phyloP scores from a whole-genome alignment of 2,888 invertebrate species.

The Sesia bembeciformis region DNA sequence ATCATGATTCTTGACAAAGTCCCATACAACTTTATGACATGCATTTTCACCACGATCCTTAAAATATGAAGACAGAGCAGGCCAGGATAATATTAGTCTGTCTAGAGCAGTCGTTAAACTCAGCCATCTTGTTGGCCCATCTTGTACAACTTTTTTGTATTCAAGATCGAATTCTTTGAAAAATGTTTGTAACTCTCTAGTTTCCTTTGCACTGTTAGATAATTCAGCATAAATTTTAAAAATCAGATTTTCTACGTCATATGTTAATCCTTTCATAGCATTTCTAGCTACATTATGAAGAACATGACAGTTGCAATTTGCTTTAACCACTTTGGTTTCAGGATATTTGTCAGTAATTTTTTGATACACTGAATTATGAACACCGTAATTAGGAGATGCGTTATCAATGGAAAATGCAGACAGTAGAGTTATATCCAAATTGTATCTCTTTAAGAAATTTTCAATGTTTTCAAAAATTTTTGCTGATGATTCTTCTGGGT shows the following conservation, averaged over 20 bases:
- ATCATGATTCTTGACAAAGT: background rate
- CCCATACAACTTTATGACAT: constrained; percentile 2
- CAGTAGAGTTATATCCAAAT: background rate
- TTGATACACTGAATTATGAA: constrained; percentile 8
- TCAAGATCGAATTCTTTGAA: constrained; percentile 12
- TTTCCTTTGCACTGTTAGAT: constrained; percentile 12
- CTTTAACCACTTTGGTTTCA: constrained; percentile 4
- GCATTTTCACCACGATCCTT: constrained; percentile 3
- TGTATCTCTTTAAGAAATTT: background rate
- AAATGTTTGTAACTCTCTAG: constrained; percentile 11
- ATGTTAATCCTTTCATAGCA: constrained; percentile 10
- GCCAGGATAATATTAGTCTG: constrained; percentile 8
- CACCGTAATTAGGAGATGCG: background rate
- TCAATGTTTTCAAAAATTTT: background rate
- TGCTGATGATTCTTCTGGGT: constrained; percentile 1
- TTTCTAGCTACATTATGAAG: constrained; percentile 4
- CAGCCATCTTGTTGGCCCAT: constrained; percentile 12
- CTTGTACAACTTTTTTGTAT: constrained; percentile 10
- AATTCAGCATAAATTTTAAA: constrained; percentile 16
- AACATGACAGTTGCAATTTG: constrained; percentile 9
- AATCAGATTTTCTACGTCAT: constrained; percentile 16
- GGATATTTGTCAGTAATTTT: constrained; percentile 7
- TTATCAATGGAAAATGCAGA: background rate
- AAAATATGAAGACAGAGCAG: constrained; percentile 7
- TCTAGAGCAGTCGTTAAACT: constrained; percentile 10